Base-by-base conservation (phyloP, 2,888 invertebrate species). In the Pinctada fucata region DNA sequence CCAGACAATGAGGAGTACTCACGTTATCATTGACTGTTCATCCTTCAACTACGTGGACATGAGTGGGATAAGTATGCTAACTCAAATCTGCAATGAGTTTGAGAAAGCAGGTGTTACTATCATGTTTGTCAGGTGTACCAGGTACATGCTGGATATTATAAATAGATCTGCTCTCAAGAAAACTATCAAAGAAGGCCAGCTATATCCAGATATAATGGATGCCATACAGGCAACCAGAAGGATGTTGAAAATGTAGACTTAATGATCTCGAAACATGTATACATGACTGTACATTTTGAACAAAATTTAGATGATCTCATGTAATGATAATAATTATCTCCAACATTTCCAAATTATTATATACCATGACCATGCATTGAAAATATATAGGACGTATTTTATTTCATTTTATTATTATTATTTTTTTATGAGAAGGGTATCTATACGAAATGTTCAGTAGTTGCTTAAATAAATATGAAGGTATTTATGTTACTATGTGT, bases 21-120 rank as follows among this genome's bases (percentile, higher is more conserved):
- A 81, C 51, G 76, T 90, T 66, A 83, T 90, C 49, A 74, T 91
- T n/a, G 91, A 91, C 79, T 90, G 89, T 73, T 87, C 88, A 10
- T 79, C 85, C n/a, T 85, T 90, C 49, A 86, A 87, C 49, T 90
- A 90, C 79, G 85, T 90, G 13, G 91, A 91, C 73, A 79, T 89
- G 0, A 86, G 86, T 13, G 90, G 91, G 0, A 58, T 90, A 4
- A 87, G 87, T 51, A 83, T 87, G 72, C 80, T 91, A 45, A 85
- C 85, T 78, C 78, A 82, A 72, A 81, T 88, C 2, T 78, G 83
- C 6, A 81, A 74, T 5, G 87, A 89, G 52, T 84, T 83, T 8
- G 73, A 78, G 3, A 80, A 80, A 52, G 82, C 80, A 1, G 86
- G 83, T 13, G 83, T 90, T 4, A 72, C 75, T n/a, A 80, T 90